Evolutionary conservation across 1,140 invertebrate genomes (phyloP).

Genomic region (Hylaeus volcanicus): DNA sequence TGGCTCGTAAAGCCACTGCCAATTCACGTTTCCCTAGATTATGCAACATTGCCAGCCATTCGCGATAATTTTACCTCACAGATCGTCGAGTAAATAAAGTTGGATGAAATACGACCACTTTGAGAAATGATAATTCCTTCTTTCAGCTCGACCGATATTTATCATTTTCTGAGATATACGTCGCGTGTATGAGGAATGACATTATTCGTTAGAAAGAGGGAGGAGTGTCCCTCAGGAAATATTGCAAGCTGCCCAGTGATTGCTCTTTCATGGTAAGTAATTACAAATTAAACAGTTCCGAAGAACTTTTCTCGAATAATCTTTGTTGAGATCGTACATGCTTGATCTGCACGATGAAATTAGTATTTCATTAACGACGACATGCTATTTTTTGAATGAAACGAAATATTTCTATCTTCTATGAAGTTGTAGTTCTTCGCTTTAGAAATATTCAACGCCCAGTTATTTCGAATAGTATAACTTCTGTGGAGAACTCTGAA

Average conservation of each 20-base stretch:
- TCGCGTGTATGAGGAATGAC: neutral
- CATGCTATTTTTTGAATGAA: no score
- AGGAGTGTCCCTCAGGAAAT: no score
- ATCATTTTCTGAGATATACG: neutral
- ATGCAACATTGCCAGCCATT: constrained; percentile 1
- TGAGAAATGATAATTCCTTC: neutral
- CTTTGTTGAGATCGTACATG: no score
- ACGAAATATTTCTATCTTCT: no score
- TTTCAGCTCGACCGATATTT: neutral
- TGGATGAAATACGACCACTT: constrained; percentile 6
- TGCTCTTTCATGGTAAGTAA: no score
- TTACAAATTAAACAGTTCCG: no score
- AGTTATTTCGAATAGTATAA: no score
- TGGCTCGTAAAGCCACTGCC: constrained; percentile 43
- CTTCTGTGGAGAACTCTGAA: neutral
- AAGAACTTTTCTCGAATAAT: no score
- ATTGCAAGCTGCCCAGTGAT: no score
- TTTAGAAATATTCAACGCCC: neutral
- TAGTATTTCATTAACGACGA: no score
- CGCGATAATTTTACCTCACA: neutral
- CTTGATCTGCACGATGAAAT: no score
- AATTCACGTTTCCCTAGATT: constrained; percentile 40
- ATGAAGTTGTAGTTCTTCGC: no score
- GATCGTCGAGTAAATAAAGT: constrained; percentile 1
- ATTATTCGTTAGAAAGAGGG: neutral